These are phyloP conservation scores for Dissostichus mawsoni DNA, from an alignment of 2,113 vertebrate species.

Conservation along the genomic window DNA sequence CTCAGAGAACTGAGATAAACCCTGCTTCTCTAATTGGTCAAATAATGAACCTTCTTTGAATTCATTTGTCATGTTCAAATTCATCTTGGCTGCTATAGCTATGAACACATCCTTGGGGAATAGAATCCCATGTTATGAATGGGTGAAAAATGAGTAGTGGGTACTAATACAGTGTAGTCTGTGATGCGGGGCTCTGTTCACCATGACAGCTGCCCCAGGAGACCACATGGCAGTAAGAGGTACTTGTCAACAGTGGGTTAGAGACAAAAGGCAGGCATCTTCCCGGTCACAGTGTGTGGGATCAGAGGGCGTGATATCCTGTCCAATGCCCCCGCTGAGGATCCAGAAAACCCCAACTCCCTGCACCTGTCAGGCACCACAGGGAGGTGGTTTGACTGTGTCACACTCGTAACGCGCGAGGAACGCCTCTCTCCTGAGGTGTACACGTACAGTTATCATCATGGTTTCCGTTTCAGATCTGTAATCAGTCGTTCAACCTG, in stretches of 20 bases:
- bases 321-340: constrained; percentile 75
- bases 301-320: constrained; percentile 80
- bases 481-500: constrained; percentile 80
- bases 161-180: constrained; percentile 71
- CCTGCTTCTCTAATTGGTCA: constrained; percentile 53
- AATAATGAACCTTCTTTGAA: constrained; percentile 61
- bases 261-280: constrained; percentile 82
- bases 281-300: constrained; percentile 74
- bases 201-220: constrained; percentile 78
- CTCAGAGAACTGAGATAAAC: constrained; percentile 24
- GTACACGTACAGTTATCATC: constrained; percentile 80
- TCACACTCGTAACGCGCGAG: constrained; percentile 63
- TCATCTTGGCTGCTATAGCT: constrained; percentile 53
- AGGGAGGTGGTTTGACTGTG: constrained; percentile 73
- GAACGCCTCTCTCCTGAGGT: constrained; percentile 78
- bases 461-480: constrained; percentile 75
- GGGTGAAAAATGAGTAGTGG: constrained; percentile 78
- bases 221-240: constrained; percentile 79
- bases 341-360: constrained; percentile 71
- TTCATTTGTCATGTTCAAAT: constrained; percentile 70
- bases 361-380: constrained; percentile 78
- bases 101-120: constrained; percentile 63
- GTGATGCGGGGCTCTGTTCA: constrained; percentile 62
- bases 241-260: constrained; percentile 78
- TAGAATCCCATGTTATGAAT: constrained; percentile 73